These are phyloP conservation scores for Andricus quercusramuli DNA, from an alignment of 2,888 invertebrate genomes.

Conservation along the genomic window DNA sequence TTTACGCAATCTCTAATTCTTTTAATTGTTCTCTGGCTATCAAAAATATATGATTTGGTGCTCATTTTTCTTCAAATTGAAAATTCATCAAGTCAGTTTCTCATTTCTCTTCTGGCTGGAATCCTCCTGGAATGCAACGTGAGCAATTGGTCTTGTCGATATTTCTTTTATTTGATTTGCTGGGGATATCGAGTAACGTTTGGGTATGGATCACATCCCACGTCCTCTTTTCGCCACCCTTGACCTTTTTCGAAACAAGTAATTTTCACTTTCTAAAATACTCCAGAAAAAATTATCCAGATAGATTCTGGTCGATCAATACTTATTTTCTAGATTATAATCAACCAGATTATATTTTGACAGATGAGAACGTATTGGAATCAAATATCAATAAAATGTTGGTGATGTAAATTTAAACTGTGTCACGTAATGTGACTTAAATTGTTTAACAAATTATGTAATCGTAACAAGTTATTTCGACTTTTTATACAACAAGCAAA, in stretches of 20 bases:
- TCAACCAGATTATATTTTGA: no score
- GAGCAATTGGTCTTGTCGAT: slow-evolving; percentile 59
- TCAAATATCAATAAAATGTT: no score
- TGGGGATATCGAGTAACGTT: slow-evolving; percentile 52
- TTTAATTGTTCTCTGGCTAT: slow-evolving; percentile 17
- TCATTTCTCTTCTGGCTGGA: slow-evolving; percentile 55
- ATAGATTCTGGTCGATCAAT: no score
- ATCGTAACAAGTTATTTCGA: neutral
- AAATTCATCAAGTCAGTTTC: slow-evolving; percentile 44
- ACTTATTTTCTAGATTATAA: no score
- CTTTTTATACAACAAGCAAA: slow-evolving; percentile 1
- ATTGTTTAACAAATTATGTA: no score
- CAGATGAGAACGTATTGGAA: no score
- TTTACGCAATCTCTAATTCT: slow-evolving; percentile 1
- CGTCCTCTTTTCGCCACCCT: slow-evolving; percentile 23
- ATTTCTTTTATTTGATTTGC: slow-evolving; percentile 53
- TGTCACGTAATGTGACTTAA: no score
- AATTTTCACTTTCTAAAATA: neutral
- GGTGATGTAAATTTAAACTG: no score
- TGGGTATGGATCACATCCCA: slow-evolving; percentile 52
- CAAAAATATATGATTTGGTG: neutral
- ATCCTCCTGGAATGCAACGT: slow-evolving; percentile 56
- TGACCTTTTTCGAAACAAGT: neutral
- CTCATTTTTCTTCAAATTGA: no score
- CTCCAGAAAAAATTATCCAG: neutral